Evolutionary conservation across 2,797 vertebrate genomes (phyloP), one percentile per base, ranked within the genome.

Genomic region (Heterohyrax brucei): DNA sequence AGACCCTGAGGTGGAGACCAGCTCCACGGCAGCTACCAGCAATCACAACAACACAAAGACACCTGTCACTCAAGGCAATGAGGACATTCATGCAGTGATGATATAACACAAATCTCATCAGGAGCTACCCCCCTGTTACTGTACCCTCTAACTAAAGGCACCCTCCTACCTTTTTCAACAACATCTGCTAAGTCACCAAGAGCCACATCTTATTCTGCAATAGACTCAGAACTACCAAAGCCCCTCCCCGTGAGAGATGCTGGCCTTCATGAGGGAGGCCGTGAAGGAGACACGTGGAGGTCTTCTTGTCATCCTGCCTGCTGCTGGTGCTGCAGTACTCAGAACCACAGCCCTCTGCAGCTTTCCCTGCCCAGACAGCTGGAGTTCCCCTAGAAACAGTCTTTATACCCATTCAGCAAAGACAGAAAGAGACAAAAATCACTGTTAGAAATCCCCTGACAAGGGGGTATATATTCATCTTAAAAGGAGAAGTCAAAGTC

Each of bases 171-270:
- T 48, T 22, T 26, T 24, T 33, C 18, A n/a, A 64, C 14, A 26
- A 14, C 21, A 5, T 77, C 44, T 61, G 61, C 33, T 16, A 62
- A 59, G 53, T 48, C 70, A 13, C 39, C 39, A 21, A 87, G 80
- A 80, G 61, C 39, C 13, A 5, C 30, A 28, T 21, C 33, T 26
- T 83, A 3, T 56, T 50, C 53, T 62, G 21, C 24, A 50, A 50
- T 10, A 24, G 53, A 73, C 66, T 62, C 18, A 22, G 19, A 68
- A 70, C 48, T 28, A 16, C 8, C 30, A 50, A 73, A 77, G 7
- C 3, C 14, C 18, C 5, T 87, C 30, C 24, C 19, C 0, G 0
- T 4, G n/a, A n/a, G 28, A 21, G 1, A 1, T 1, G 22, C 16
- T 28, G 44, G n/a, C 24, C 72, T 5, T 7, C 2, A 21, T n/a